phyloP scores from a whole-genome alignment of 2,888 invertebrate species.

The Electrophaes corylata region DNA sequence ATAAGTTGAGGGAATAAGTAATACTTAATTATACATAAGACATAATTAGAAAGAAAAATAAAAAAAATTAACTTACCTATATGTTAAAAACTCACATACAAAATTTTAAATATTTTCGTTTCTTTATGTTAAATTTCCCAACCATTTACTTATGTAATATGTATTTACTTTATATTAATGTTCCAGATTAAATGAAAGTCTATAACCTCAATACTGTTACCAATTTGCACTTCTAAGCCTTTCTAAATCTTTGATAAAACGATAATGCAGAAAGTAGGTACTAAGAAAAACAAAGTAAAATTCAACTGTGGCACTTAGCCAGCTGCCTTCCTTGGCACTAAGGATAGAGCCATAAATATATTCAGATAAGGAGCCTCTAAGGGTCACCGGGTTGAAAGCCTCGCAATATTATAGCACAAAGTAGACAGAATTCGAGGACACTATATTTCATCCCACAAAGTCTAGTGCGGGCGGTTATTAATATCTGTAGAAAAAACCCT shows the following conservation, averaged over 20 bases:
- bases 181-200: no score
- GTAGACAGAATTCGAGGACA: constrained; percentile 9
- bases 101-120: no score
- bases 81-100: no score
- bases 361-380: constrained; percentile 18
- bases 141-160: no score
- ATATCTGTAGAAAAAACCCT: neutral
- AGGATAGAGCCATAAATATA: constrained; percentile 25
- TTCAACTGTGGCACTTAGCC: constrained; percentile 23
- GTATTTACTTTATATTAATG: no score
- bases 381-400: constrained; percentile 12
- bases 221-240: neutral
- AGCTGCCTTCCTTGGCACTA: constrained; percentile 20
- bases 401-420: constrained; percentile 4
- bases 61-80: no score
- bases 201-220: neutral
- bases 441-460: constrained; percentile 3
- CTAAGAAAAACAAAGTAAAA: constrained; percentile 15
- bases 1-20: no score
- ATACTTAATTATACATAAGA: no score
- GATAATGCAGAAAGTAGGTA: constrained; percentile 3
- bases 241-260: constrained; percentile 18
- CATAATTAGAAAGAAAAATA: no score
- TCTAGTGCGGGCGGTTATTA: constrained; percentile 3
- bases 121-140: no score